Evolutionary conservation across 1,140 invertebrate species (phyloP), one percentile per base, ranked within the genome.

Genomic region (Nymphalis io): DNA sequence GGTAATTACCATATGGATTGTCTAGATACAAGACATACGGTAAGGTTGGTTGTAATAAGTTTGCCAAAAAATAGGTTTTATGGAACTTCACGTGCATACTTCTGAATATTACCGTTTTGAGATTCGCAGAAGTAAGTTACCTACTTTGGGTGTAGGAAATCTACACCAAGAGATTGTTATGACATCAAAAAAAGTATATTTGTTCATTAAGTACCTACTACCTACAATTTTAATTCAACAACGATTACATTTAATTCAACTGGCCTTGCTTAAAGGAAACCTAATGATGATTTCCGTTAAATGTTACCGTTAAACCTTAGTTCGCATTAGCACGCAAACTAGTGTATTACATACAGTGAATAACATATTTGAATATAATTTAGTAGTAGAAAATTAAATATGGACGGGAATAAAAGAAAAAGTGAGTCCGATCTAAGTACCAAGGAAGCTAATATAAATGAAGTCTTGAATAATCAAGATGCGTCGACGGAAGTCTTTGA

Each of bases 251-350:
- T n/a, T 16, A 46, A 70, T 62, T 70, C 65, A 73, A 67, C 57
- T 72, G 71, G 68, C 83, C 83, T 85, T 81, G 82, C 72, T 42
- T 16, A 74, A 74, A 80, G 84, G 84, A 87, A 85, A 65, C 61
- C 59, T 62, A 73, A 60, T 51, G 66, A 67, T 70, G 69, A 72
- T 81, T 83, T 78, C 80, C 63, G 33, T 68, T 65, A 21, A 27
- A 62, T 20, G 51, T 61, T 69, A 63, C 40, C 38, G 40, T 6
- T 33, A 33, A 58, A 60, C 65, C 53, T 81, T 76, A 84, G 81
- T 83, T 57, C 51, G 27, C 39, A 67, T 71, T 68, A 42, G 48
- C 68, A 72, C 69, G 75, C 70, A 71, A 78, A 72, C 40, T 59
- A 33, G 15, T 3, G 18, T 13, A 23, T 0, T 53, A 21, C 10